Evolutionary conservation across 2,797 vertebrate species (phyloP).

Genomic region (Luscinia luscinia): DNA sequence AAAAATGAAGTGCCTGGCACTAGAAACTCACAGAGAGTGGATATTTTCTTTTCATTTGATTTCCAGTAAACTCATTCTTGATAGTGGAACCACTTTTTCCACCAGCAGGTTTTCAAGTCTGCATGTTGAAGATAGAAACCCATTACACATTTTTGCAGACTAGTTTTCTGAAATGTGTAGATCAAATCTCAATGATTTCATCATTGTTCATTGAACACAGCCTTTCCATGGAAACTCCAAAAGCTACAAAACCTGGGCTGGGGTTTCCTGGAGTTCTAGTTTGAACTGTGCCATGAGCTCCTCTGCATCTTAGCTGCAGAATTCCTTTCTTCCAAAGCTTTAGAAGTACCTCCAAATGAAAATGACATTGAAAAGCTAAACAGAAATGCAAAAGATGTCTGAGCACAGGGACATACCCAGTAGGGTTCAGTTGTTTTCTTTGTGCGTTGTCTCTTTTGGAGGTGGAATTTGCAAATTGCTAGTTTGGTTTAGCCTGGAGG

Average conservation of each 20-base stretch:
- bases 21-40: neutral
- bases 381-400: neutral
- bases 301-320: neutral
- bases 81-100: neutral
- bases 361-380: neutral
- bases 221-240: neutral
- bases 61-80: neutral
- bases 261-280: neutral
- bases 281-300: neutral
- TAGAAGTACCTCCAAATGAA: neutral
- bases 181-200: neutral
- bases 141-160: neutral
- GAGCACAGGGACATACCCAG: neutral
- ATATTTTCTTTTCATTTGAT: neutral
- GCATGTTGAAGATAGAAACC: neutral
- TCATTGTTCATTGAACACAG: fast-evolving
- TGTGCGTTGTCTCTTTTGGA: neutral
- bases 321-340: neutral
- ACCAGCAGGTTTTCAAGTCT: neutral
- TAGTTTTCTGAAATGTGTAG: neutral
- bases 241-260: neutral
- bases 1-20: neutral
- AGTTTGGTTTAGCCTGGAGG: too few relatives aligned
- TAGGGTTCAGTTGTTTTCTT: neutral
- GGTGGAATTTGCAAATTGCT: too few relatives aligned